Evolutionary conservation across 35 echinoderm and acorn worm species (phyloP).

Genomic region (Strongylocentrotus purpuratus): DNA sequence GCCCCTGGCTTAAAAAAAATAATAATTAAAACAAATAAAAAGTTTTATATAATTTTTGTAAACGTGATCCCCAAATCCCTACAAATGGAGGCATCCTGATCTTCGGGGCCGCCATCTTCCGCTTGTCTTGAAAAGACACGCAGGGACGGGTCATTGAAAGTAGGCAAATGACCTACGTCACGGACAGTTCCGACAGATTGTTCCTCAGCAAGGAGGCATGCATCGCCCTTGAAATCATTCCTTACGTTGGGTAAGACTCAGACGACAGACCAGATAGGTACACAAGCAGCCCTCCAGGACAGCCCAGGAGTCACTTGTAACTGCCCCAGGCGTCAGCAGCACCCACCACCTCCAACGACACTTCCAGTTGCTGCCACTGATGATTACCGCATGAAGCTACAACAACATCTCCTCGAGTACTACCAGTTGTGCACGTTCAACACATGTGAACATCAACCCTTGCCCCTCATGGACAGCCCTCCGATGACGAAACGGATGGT

Average conservation of each 20-base stretch:
- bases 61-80: no score
- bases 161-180: conserved; percentile 48
- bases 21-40: no score
- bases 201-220: conserved; percentile 56
- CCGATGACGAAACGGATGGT: conserved; percentile 46
- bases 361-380: conserved; percentile 60
- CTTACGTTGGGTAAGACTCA: conserved; percentile 38
- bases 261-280: not conserved
- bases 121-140: not conserved
- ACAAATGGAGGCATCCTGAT: conserved; percentile 13
- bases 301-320: not conserved
- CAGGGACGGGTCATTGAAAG: not conserved
- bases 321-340: conserved; percentile 39
- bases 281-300: no score
- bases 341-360: conserved; percentile 31
- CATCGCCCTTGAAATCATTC: conserved; percentile 56
- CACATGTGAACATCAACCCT: conserved; percentile 54
- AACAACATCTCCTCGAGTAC: conserved; percentile 50
- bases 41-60: no score
- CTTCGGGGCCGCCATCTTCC: conserved; percentile 4
- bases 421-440: conserved; percentile 68
- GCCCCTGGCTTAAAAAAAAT: no score
- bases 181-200: conserved; percentile 37
- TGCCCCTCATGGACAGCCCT: conserved; percentile 58
- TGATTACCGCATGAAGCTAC: conserved; percentile 38